Evolutionary conservation across 2,113 vertebrate species (phyloP), one percentile per base, ranked within the genome.

Genomic region (Albula goreensis): DNA sequence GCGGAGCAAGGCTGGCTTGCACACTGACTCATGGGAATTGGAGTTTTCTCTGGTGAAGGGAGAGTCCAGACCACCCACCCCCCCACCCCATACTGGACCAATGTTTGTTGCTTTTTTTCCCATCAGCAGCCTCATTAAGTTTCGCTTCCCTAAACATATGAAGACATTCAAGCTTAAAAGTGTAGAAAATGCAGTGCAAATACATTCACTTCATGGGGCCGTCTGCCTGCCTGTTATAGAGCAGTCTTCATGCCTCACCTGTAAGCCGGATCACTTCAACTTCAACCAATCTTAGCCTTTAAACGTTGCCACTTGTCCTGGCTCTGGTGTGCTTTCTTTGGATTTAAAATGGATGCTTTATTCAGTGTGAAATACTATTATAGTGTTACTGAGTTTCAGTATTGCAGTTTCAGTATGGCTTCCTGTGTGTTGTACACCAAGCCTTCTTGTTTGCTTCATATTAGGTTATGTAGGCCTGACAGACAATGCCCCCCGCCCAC

Each of bases 1-100:
- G 5, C n/a, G n/a, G n/a, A n/a, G n/a, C n/a, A n/a, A n/a, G n/a
- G 17, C 22, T 63, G 60, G 17, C 60, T 63, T 15, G 8, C 60
- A 52, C 82, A 82, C 81, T 80, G 53, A 82, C 19, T 89, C 50
- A 57, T 90, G 84, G 52, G 85, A 91, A 84, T 25, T 77, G n/a
- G 49, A 77, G 88, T 89, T 88, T 91, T 92, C 90, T 86, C 83
- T 88, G 0, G 78, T 0, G 12, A 17, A 51, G 57, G 60, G 60
- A 4, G 48, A 56, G 70, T 11, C 41, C 50, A 31, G 82, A 50
- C 82, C 31, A 41, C 31, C 31, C 31, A 41, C 31, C 31, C 31
- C 31, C 31, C 57, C 19, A 9, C 60, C 5, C 52, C 49, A n/a
- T 10, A 17, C 9, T 19, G 79, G 79, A 80, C 79, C 4, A 19